phyloP scores from a whole-genome alignment of 2,113 vertebrate species.

The Oceanodroma tethys region DNA sequence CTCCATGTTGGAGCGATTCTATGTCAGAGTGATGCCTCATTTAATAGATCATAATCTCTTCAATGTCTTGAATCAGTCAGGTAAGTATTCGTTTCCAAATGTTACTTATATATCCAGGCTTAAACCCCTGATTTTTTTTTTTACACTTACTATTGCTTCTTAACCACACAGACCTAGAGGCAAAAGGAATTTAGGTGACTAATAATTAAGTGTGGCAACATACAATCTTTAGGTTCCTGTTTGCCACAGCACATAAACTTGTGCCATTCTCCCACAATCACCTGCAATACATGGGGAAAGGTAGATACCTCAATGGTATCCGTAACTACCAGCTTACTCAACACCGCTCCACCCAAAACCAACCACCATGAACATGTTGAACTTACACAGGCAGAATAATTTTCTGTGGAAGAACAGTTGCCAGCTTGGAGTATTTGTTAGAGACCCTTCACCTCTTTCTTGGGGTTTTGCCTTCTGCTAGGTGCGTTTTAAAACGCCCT shows the following conservation, averaged over 20 bases:
- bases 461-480: background rate
- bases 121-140: background rate
- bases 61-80: background rate
- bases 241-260: constrained; percentile 18
- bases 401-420: background rate
- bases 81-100: background rate
- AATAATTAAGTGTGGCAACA: constrained; percentile 24
- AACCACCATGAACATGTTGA: background rate
- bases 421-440: background rate
- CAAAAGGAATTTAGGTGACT: constrained; percentile 18
- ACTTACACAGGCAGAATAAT: background rate
- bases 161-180: background rate
- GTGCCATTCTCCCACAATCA: constrained; percentile 15
- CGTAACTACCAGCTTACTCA: constrained; percentile 30
- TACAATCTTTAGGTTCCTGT: constrained; percentile 51
- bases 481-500: background rate
- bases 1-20: background rate
- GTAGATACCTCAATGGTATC: constrained; percentile 39
- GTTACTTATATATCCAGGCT: background rate
- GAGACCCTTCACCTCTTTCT: background rate
- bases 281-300: background rate
- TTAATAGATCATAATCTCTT: background rate
- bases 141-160: background rate
- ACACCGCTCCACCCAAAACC: background rate
- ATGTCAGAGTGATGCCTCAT: background rate